Evolutionary conservation across 2,113 vertebrate species (phyloP), one percentile per base, ranked within the genome.

Genomic region (Misgurnus mizolepis): DNA sequence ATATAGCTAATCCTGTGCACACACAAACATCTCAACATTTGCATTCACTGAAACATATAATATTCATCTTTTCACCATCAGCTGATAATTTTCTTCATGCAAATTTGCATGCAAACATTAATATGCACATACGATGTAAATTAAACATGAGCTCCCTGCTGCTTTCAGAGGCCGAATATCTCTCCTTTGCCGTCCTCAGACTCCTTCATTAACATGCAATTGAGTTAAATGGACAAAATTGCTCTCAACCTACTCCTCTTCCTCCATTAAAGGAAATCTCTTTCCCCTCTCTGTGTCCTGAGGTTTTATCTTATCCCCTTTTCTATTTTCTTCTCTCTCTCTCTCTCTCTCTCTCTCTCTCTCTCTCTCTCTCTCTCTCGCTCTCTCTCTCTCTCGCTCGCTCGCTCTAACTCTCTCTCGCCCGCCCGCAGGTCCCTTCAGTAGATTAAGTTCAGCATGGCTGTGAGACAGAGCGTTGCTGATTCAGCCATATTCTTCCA

Each of bases 401-500:
- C 45, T 74, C 70, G 64, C 50, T 66, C 43, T 55, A 65, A 61
- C 85, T 83, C 81, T 64, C 56, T 78, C 82, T 88, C 79, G 1
- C 22, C 22, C 27, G 88, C 90, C 90, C 64, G 87, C 89, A 89
- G 90, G 90, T 89, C 86, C 84, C 60, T 86, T 87, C 87, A 88
- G 86, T 90, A 92, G 91, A 93, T 93, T 92, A 92, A 87, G 91
- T 91, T 91, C 82, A 85, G 91, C 40, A 18, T 86, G 22, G 89
- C 72, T 77, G 80, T 47, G 72, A 88, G 88, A 62, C 76, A 81
- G 88, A 83, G 85, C 88, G 85, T 87, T 88, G 92, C 92, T 92
- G 91, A 93, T 83, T 93, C 90, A 92, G 92, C 90, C 83, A 80
- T 84, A 89, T 92, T 92, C 89, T 90, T 90, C 89, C 84, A 91